Conservation (phyloP, 2,888 invertebrate species). For the Pammene fasciana region DNA sequence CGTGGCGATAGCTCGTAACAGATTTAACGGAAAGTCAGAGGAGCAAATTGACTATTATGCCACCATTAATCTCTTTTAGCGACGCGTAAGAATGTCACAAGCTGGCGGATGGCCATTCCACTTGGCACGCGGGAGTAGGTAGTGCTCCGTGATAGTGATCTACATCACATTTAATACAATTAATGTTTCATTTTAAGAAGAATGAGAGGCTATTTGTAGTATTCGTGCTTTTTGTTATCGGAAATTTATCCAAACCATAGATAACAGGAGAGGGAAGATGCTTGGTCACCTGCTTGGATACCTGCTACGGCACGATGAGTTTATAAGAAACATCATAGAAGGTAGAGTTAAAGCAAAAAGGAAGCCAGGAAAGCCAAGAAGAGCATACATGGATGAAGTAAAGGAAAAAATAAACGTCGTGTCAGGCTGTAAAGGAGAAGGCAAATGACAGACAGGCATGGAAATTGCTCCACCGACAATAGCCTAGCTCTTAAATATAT, state of each 20-base stretch:
- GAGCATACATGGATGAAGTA: no score
- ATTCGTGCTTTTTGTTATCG: background rate
- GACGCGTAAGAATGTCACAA: slow-evolving; percentile 26
- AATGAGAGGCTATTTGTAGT: background rate
- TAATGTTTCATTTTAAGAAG: background rate
- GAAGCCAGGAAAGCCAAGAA: no score
- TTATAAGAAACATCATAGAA: no score
- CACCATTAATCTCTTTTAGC: slow-evolving; percentile 28
- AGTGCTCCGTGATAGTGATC: background rate
- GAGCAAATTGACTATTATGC: slow-evolving; percentile 9
- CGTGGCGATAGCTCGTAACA: slow-evolving; percentile 18
- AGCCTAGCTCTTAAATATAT: no score
- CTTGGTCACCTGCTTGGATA: no score
- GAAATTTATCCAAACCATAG: background rate
- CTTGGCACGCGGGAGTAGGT: slow-evolving; percentile 13
- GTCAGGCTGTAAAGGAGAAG: no score
- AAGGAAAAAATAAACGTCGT: no score
- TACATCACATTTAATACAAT: slow-evolving; percentile 3
- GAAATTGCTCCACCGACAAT: no score
- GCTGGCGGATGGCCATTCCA: slow-evolving; percentile 25
- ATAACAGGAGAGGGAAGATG: no score
- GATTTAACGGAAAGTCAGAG: slow-evolving; percentile 26
- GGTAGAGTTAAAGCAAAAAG: no score
- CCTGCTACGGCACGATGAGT: no score
- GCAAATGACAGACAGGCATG: no score